Evolutionary conservation across 1,140 invertebrate genomes (phyloP).

Genomic region (Aphis gossypii): DNA sequence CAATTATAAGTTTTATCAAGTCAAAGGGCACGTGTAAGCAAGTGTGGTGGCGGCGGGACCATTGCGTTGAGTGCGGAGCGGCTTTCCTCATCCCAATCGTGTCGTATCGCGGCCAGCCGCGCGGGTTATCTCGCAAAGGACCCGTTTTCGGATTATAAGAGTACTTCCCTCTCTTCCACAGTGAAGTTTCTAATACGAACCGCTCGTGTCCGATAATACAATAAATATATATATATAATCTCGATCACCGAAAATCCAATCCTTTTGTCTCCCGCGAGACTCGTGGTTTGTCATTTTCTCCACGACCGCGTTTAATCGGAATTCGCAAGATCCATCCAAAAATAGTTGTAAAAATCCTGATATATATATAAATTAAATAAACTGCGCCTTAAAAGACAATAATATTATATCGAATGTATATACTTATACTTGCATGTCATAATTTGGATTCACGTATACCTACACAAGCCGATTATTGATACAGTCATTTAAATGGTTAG

Average conservation of each 20-base stretch:
- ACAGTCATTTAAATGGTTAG: too few species aligned
- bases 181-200: background rate
- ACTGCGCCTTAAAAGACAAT: background rate
- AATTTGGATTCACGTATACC: too few species aligned
- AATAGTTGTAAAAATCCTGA: background rate
- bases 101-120: background rate
- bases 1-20: slow-evolving; percentile 56
- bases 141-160: background rate
- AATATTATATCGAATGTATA: background rate
- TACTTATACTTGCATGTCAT: too few species aligned
- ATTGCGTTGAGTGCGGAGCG: background rate
- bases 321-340: background rate
- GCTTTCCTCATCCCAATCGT: background rate
- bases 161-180: background rate
- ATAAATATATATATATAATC: background rate
- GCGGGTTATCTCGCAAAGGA: background rate
- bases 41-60: slow-evolving; percentile 5
- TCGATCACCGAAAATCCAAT: slow-evolving; percentile 1
- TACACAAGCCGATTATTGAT: too few species aligned
- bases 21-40: background rate
- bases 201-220: background rate
- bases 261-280: slow-evolving; percentile 15
- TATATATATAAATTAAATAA: background rate
- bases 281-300: background rate
- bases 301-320: background rate